These are phyloP conservation scores for Chrysolina haemoptera DNA, from an alignment of 2,888 invertebrate species.

Conservation along the genomic window DNA sequence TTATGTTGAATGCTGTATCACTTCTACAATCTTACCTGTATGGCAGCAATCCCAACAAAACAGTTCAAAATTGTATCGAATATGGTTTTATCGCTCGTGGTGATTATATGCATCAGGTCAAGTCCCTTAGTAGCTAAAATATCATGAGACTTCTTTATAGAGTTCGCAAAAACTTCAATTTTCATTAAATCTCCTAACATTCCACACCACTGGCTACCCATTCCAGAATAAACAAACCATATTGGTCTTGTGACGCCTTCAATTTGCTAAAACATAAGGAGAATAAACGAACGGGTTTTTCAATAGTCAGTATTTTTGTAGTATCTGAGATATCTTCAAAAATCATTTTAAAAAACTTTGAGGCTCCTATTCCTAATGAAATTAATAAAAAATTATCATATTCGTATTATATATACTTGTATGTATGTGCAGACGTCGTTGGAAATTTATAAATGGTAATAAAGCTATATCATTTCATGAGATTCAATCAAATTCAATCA, in stretches of 20 bases:
- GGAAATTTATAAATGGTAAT: too few relatives aligned
- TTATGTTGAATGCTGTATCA: too few relatives aligned
- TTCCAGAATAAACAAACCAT: slow-evolving; percentile 83
- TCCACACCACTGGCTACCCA: slow-evolving; percentile 83
- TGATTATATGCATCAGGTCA: slow-evolving; percentile 76
- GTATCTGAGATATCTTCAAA: too few relatives aligned
- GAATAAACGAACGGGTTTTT: too few relatives aligned
- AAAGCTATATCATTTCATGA: too few relatives aligned
- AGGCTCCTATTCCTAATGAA: too few relatives aligned
- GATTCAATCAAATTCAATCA: too few relatives aligned
- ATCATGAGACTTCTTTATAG: slow-evolving; percentile 75
- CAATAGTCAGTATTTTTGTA: too few relatives aligned
- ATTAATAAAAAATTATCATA: too few relatives aligned
- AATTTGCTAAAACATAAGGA: background rate
- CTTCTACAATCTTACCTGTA: slow-evolving; percentile 67
- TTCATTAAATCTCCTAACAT: slow-evolving; percentile 80
- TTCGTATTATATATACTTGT: too few relatives aligned
- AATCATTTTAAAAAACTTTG: too few relatives aligned
- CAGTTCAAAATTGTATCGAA: slow-evolving; percentile 80
- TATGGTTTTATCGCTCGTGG: slow-evolving; percentile 71
- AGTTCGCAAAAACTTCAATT: slow-evolving; percentile 77
- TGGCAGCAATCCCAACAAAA: slow-evolving; percentile 83
- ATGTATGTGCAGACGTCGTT: too few relatives aligned
- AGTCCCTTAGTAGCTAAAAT: slow-evolving; percentile 75
- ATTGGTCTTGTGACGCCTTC: slow-evolving; percentile 70